Base-by-base conservation (phyloP, 1,140 invertebrate species). In the Sycophaga agraensis region DNA sequence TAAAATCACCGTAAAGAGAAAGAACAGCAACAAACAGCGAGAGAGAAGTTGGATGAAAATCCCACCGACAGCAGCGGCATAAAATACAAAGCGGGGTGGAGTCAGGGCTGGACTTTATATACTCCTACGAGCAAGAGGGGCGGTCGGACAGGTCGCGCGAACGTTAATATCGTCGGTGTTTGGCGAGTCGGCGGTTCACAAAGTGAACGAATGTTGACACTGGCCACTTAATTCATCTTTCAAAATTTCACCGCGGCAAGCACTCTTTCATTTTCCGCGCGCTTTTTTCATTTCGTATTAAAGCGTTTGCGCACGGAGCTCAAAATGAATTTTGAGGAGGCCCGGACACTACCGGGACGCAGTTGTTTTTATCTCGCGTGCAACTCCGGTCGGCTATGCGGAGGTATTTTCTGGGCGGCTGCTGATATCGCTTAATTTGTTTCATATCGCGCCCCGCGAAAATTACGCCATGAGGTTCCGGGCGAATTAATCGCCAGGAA, bases 201-300 rank as follows among this genome's bases (percentile, higher is more conserved):
- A 78, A 79, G 75, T 77, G 75, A 76, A 72, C 72, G 74, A 77
- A 68, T 77, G 72, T 79, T 79, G 76, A 78, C 74, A 78, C 70
- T 76, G 66, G 70, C 70, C 73, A 69, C 70, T 72, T 71, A 67
- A 73, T 75, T 70, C 69, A 63, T 49, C 64, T 55, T 42, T 34
- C 16, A 45, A 22, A 61, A 65, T 64, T n/a, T 63, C 59, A 19
- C 57, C 19, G 22, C 37, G 26, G 9, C 16, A 14, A 8, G 16
- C 28, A 17, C 34, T 5, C n/a, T n/a, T n/a, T n/a, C n/a, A n/a
- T n/a, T n/a, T n/a, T n/a, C n/a, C n/a, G n/a, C n/a, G n/a, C n/a
- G n/a, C n/a, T n/a, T n/a, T n/a, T n/a, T n/a, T n/a, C n/a, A n/a
- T n/a, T n/a, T n/a, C n/a, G n/a, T n/a, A n/a, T n/a, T n/a, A n/a